Base-by-base conservation (phyloP, 1,140 invertebrate genomes). In the Aphelinus certus region DNA sequence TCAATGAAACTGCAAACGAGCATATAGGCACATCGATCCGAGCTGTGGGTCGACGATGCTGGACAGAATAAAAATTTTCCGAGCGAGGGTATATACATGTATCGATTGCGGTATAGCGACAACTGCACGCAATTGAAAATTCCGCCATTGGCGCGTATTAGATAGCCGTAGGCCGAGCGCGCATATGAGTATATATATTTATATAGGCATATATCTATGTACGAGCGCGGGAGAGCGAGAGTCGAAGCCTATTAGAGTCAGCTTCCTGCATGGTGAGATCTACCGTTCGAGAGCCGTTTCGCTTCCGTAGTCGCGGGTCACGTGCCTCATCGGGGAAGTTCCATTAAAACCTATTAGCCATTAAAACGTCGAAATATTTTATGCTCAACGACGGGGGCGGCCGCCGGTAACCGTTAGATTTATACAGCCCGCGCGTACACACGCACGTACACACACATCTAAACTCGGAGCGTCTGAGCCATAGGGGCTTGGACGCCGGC, bases 311-410 rank as follows among this genome's bases (percentile, higher is more conserved):
- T 78, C 66, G 71, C 72, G 71, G 72, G 71, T 77, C 73, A 77
- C 76, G 73, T 69, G 73, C 26, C 55, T 75, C 62, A 68, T 57
- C 55, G 56, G 68, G 76, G 71, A 77, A 69, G 76, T 72, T 81
- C 81, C 80, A 81, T 83, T 85, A 85, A 83, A 85, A 82, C 79
- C 83, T 81, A 83, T 81, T 81, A 80, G 79, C 81, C 81, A 83
- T 83, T 82, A 83, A 82, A 81, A 80, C 74, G 80, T 81, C 79
- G 78, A 83, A 82, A 83, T 83, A 85, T 83, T 84, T 84, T 81
- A 84, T 80, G 79, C 76, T 66, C 73, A 79, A 81, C 75, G 79
- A 77, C 78, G 71, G 77, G 78, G 78, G 79, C 79, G 79, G 79
- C 77, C 70, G 26, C 26, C 26, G 26, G 77, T 78, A 78, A 78